phyloP scores from a whole-genome alignment of 1,140 invertebrate species.

The Drosophila littoralis region DNA sequence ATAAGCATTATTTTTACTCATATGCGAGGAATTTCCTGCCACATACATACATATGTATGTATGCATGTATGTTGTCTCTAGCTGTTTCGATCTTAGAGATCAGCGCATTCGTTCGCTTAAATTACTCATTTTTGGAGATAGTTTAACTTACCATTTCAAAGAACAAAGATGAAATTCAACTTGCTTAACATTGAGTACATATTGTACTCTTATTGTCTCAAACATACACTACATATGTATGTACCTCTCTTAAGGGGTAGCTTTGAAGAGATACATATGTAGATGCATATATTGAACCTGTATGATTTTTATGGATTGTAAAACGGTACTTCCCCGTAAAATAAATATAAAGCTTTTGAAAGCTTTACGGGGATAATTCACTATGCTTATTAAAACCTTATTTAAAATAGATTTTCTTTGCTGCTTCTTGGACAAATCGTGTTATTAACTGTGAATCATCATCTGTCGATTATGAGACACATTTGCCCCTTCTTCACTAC shows the following conservation, averaged over 20 bases:
- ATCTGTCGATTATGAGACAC: not conserved
- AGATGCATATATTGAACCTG: not conserved
- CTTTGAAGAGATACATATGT: not conserved
- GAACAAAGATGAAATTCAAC: no score
- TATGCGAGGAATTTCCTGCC: no score
- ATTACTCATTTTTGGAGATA: no score
- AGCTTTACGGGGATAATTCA: not conserved
- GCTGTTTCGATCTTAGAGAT: no score
- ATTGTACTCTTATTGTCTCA: not conserved
- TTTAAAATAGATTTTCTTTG: not conserved
- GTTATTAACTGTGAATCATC: constrained; percentile 1
- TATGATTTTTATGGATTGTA: no score
- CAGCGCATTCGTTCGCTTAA: no score
- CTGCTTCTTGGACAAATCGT: not conserved
- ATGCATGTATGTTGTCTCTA: no score
- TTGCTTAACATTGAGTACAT: no score
- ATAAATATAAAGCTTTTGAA: not conserved
- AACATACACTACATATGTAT: not conserved
- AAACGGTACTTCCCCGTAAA: not conserved
- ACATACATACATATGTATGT: no score
- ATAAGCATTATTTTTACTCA: no score
- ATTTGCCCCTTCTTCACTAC: not conserved
- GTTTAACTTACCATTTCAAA: no score
- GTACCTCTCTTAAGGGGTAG: no score
- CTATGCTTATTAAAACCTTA: not conserved